These are phyloP conservation scores for Tricholaema leucomelas DNA, from an alignment of 2,113 vertebrate genomes.

Conservation along the genomic window DNA sequence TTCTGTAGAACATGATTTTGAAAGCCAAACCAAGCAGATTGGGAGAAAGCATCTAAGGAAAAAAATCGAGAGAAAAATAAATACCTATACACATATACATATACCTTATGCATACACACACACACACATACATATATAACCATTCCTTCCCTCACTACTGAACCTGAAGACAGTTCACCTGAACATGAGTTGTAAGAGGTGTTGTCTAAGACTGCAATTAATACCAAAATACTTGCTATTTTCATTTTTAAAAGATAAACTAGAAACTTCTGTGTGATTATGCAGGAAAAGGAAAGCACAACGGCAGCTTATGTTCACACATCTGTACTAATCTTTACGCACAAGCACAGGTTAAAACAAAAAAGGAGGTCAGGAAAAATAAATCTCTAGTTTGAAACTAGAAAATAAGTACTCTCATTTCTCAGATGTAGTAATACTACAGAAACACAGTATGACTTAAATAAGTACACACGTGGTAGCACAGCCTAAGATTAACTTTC, in stretches of 20 bases:
- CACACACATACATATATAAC: neutral
- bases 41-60: neutral
- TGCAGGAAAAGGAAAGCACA: neutral
- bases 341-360: neutral
- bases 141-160: neutral
- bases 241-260: neutral
- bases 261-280: neutral
- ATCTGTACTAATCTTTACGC: neutral
- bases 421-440: neutral
- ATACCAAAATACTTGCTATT: neutral
- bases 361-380: rapidly evolving
- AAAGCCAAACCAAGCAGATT: neutral
- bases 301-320: neutral
- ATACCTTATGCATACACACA: neutral
- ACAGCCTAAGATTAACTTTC: neutral
- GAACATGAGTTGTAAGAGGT: neutral
- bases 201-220: neutral
- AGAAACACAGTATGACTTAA: neutral
- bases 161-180: neutral
- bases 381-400: neutral
- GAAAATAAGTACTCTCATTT: neutral
- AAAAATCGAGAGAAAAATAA: neutral
- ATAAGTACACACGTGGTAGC: neutral
- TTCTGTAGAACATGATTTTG: neutral
- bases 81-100: too few species aligned